Evolutionary conservation across 1,140 invertebrate species (phyloP).

Genomic region (Coenobita brevimanus): DNA sequence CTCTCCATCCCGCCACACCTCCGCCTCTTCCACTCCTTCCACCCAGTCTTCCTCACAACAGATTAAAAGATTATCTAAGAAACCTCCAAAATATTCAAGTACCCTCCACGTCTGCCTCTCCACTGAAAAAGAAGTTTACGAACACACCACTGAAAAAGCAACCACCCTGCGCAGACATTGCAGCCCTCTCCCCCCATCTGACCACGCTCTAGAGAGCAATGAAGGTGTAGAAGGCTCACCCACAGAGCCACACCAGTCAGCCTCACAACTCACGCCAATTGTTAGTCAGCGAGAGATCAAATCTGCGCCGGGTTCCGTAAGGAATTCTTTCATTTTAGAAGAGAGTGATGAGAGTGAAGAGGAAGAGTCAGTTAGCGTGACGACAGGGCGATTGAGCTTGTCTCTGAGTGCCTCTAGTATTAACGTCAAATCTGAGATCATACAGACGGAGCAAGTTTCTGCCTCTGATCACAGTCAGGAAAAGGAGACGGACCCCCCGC

Average conservation of each 20-base stretch:
- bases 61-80: constrained; percentile 11
- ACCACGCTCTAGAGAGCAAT: neutral
- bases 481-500: neutral
- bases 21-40: neutral
- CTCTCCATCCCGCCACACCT: neutral
- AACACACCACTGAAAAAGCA: constrained; percentile 10
- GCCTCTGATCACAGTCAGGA: constrained; percentile 19
- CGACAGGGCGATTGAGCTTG: constrained; percentile 65
- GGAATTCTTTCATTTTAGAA: constrained; percentile 29
- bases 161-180: neutral
- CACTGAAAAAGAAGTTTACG: constrained; percentile 21
- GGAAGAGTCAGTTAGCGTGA: constrained; percentile 65
- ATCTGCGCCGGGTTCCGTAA: constrained; percentile 41
- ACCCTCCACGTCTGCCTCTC: constrained; percentile 48
- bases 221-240: neutral
- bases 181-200: neutral
- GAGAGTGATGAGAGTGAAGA: constrained; percentile 52
- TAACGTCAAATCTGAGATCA: constrained; percentile 57
- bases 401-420: constrained; percentile 57
- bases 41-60: neutral
- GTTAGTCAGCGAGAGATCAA: neutral
- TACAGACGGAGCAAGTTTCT: constrained; percentile 59
- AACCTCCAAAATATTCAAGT: constrained; percentile 43
- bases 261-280: neutral
- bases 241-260: neutral